Percentiles rank a stretch among this genome's conserved stretches.
phyloP scores from a whole-genome alignment of 1,140 invertebrate species.

The Manduca sexta region DNA sequence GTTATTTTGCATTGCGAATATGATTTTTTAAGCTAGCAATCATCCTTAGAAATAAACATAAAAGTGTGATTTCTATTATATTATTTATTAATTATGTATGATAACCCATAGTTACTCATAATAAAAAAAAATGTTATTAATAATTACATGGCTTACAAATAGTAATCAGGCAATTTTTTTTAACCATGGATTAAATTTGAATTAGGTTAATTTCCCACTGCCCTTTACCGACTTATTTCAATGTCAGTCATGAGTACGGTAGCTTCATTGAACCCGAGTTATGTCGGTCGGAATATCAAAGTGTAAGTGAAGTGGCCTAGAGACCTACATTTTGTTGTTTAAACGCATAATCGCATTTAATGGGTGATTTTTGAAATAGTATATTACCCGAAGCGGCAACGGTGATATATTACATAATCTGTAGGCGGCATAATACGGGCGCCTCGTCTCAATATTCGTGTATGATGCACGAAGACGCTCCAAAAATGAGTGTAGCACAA shows the following conservation, averaged over 20 bases:
- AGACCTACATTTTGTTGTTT: slow-evolving; percentile 70
- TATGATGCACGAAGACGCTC: slow-evolving; percentile 68
- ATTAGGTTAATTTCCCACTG: slow-evolving; percentile 66
- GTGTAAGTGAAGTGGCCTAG: slow-evolving; percentile 72
- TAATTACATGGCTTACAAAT: slow-evolving; percentile 3
- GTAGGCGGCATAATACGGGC: slow-evolving; percentile 38
- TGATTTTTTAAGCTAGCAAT: slow-evolving; percentile 28
- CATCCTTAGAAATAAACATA: slow-evolving; percentile 23
- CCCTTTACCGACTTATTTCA: slow-evolving; percentile 72
- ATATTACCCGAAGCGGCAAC: slow-evolving; percentile 32
- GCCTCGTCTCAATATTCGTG: slow-evolving; percentile 49
- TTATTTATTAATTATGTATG: slow-evolving; percentile 8
- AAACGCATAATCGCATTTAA: slow-evolving; percentile 48
- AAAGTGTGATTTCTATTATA: slow-evolving; percentile 26
- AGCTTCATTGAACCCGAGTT: slow-evolving; percentile 64
- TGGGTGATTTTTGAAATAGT: slow-evolving; percentile 46
- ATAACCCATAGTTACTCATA: background rate
- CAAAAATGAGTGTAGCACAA: slow-evolving; percentile 69
- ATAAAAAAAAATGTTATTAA: background rate
- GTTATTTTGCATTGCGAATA: slow-evolving; percentile 61
- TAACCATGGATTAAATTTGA: slow-evolving; percentile 55
- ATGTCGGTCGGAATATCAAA: slow-evolving; percentile 69
- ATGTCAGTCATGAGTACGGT: slow-evolving; percentile 71
- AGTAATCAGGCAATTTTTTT: slow-evolving; percentile 16
- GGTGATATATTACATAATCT: slow-evolving; percentile 37